phyloP scores from a whole-genome alignment of 2,797 vertebrate genomes.

The Melanitta fusca region DNA sequence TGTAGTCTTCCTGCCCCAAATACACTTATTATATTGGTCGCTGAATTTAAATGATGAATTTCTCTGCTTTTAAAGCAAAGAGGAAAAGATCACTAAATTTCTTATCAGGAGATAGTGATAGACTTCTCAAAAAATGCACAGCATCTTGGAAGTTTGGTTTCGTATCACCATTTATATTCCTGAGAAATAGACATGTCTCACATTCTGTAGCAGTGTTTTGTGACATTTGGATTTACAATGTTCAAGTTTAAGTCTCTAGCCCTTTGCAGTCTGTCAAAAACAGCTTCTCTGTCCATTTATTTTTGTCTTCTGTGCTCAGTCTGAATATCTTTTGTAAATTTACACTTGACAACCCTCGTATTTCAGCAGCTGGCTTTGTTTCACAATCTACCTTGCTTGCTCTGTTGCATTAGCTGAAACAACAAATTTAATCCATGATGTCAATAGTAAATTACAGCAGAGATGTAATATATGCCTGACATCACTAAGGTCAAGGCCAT shows the following conservation, averaged over 20 bases:
- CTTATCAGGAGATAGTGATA: conserved; percentile 68
- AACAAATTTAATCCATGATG: conserved; percentile 86
- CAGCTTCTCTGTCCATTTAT: conserved; percentile 84
- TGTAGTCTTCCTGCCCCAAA: conserved; percentile 35
- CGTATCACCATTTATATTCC: conserved; percentile 83
- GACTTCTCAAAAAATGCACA: conserved; percentile 74
- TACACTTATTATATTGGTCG: conserved; percentile 19
- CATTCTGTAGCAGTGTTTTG: conserved; percentile 76
- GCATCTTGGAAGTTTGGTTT: conserved; percentile 77
- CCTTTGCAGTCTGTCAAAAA: conserved; percentile 85
- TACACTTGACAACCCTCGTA: conserved; percentile 86
- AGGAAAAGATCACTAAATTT: conserved; percentile 60
- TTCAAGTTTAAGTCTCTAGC: conserved; percentile 84
- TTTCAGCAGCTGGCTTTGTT: conserved; percentile 84
- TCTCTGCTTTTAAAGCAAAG: conserved; percentile 45
- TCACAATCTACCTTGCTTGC: conserved; percentile 82
- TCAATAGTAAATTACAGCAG: conserved; percentile 84
- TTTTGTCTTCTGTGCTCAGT: conserved; percentile 84
- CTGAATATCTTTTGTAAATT: conserved; percentile 87
- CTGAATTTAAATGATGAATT: conserved; percentile 56
- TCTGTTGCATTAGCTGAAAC: conserved; percentile 84
- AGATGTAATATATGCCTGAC: conserved; percentile 81
- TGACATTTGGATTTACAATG: conserved; percentile 86
- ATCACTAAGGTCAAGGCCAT: conserved; percentile 80
- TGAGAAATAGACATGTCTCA: conserved; percentile 84